A percentile compares a stretch with the other conserved stretches of the same genome.
Evolutionary conservation across 2,888 invertebrate genomes (phyloP).

Genomic region (Tetranychus piercei): DNA sequence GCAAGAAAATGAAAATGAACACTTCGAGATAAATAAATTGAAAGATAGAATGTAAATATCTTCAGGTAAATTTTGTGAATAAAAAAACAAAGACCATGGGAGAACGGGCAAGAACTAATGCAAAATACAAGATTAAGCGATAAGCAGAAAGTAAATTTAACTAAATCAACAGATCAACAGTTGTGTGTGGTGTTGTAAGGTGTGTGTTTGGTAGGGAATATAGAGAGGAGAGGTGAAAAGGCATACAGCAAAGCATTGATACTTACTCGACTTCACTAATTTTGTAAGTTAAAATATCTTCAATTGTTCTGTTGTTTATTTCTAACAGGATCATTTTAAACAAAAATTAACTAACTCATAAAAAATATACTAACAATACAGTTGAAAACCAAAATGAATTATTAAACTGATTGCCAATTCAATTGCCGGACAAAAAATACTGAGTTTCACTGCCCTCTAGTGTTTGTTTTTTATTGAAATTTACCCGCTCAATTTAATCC

Average conservation of each 20-base stretch:
- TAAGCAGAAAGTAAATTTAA: background rate
- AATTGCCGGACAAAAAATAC: no score
- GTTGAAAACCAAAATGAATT: no score
- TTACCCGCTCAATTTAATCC: no score
- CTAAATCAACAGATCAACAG: background rate
- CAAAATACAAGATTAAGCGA: no score
- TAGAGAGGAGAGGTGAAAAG: background rate
- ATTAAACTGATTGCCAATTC: no score
- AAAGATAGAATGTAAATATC: background rate
- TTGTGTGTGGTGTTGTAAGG: background rate
- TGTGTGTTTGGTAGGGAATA: background rate
- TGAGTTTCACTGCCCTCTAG: no score
- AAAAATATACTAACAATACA: no score
- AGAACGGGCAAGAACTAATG: no score
- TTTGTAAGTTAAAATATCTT: conserved; percentile 82
- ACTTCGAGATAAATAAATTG: background rate
- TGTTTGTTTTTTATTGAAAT: no score
- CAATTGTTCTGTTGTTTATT: conserved; percentile 96
- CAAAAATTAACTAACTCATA: no score
- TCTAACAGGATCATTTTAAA: conserved; percentile 74
- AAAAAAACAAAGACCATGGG: no score
- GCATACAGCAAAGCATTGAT: background rate
- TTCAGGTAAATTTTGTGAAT: no score
- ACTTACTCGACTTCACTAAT: conserved; percentile 21
- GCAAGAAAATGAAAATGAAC: background rate